Percentiles rank a stretch among this genome's conserved stretches.
Evolutionary conservation across 2,888 invertebrate genomes (phyloP).

Genomic region (Plutella xylostella): DNA sequence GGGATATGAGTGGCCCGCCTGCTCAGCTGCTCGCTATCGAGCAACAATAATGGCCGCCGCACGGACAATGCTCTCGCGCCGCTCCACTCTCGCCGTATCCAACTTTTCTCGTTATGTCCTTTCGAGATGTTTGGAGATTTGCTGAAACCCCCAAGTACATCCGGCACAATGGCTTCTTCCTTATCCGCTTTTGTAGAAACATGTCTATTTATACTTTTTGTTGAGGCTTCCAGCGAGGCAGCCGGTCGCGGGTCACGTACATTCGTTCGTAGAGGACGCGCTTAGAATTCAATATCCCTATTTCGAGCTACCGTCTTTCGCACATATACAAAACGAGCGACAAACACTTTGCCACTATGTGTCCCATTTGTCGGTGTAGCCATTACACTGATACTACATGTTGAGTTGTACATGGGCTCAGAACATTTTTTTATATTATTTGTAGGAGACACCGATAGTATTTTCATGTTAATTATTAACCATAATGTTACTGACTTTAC

Average conservation of each 20-base stretch:
- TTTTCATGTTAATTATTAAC: too few relatives aligned
- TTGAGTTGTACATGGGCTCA: too few relatives aligned
- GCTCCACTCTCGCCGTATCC: conserved; percentile 23
- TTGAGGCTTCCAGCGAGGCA: conserved; percentile 37
- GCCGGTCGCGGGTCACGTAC: conserved; percentile 52
- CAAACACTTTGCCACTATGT: conserved; percentile 34
- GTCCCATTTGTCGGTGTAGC: conserved; percentile 31
- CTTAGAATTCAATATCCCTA: conserved; percentile 57
- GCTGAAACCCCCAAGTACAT: conserved; percentile 42
- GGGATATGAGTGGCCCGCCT: too few relatives aligned
- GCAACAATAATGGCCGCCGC: conserved; percentile 26
- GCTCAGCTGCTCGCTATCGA: conserved; percentile 26
- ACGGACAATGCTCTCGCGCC: conserved; percentile 19
- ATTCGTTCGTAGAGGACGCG: conserved; percentile 43
- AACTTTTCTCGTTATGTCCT: conserved; percentile 56
- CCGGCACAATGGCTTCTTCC: conserved; percentile 44
- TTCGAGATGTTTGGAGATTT: conserved; percentile 53
- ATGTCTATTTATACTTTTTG: conserved; percentile 52
- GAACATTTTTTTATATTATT: too few relatives aligned
- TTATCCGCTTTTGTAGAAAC: conserved; percentile 40
- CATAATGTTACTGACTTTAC: too few relatives aligned
- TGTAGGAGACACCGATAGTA: too few relatives aligned
- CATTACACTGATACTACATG: conserved; percentile 26
- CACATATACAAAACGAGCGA: conserved; percentile 40
- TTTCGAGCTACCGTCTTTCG: conserved; percentile 42